phyloP scores from a whole-genome alignment of 2,113 vertebrate species.

The Peromyscus polionotus region DNA sequence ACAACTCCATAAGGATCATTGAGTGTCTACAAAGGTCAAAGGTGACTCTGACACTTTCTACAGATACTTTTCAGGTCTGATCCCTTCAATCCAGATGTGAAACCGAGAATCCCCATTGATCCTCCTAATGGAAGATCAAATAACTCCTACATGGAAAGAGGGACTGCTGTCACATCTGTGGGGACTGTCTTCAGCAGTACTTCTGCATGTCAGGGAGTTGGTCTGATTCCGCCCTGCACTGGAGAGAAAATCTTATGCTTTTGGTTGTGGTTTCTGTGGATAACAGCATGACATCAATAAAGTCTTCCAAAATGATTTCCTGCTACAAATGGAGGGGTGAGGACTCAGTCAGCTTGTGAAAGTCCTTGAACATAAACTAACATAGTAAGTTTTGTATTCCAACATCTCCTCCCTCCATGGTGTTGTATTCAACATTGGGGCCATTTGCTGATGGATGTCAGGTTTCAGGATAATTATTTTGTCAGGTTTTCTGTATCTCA shows the following conservation, averaged over 20 bases:
- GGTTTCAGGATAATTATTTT: not conserved
- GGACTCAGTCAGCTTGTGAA: too few species aligned
- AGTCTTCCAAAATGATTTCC: too few species aligned
- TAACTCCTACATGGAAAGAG: fast-evolving
- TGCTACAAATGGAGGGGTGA: too few species aligned
- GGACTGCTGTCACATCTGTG: not conserved
- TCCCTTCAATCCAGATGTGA: not conserved
- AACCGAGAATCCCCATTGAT: not conserved
- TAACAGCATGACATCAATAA: too few species aligned
- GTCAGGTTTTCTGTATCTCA: not conserved
- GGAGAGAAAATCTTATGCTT: too few species aligned
- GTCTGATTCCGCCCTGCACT: too few species aligned
- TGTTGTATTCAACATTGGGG: too few species aligned
- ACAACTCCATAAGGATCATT: not conserved
- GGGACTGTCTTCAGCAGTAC: not conserved
- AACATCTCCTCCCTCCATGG: too few species aligned
- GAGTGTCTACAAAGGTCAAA: not conserved
- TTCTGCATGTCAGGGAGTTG: not conserved
- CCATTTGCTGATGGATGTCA: not conserved
- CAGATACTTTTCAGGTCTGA: not conserved
- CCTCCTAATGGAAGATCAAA: not conserved
- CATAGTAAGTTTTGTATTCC: too few species aligned
- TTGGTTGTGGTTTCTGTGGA: not conserved
- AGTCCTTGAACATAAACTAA: too few species aligned
- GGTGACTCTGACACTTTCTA: not conserved